Evolutionary conservation across 2,888 invertebrate genomes (phyloP).

Genomic region (Nomada lathburiana): DNA sequence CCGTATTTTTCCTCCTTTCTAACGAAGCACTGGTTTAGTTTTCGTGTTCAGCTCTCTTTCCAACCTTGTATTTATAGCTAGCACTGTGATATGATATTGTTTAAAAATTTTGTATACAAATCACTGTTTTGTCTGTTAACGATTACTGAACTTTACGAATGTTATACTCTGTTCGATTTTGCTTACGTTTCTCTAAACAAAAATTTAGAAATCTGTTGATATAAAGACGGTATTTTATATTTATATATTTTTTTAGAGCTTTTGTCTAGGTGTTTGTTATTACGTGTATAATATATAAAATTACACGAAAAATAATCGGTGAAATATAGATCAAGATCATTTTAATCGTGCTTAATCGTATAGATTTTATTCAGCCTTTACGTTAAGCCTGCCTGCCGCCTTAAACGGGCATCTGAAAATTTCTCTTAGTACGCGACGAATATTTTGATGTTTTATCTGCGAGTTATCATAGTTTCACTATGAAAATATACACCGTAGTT

Average conservation of each 20-base stretch:
- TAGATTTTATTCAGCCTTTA: slow-evolving; percentile 25
- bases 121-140: slow-evolving; percentile 64
- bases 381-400: neutral
- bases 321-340: neutral
- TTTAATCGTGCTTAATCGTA: neutral
- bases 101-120: slow-evolving; percentile 62
- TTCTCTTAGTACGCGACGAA: neutral
- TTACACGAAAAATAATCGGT: neutral
- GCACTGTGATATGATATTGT: slow-evolving; percentile 76
- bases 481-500: slow-evolving; percentile 17
- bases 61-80: slow-evolving; percentile 68
- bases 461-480: slow-evolving; percentile 8
- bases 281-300: slow-evolving; percentile 3
- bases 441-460: slow-evolving; percentile 21
- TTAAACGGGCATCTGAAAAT: neutral
- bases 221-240: slow-evolving; percentile 49
- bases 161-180: slow-evolving; percentile 62
- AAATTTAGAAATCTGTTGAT: slow-evolving; percentile 51
- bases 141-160: slow-evolving; percentile 65
- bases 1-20: slow-evolving; percentile 14
- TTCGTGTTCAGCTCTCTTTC: slow-evolving; percentile 65
- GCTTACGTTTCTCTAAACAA: slow-evolving; percentile 39
- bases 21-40: slow-evolving; percentile 54
- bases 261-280: slow-evolving; percentile 36
- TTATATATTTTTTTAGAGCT: slow-evolving; percentile 62